Evolutionary conservation across 2,888 invertebrate species (phyloP), one percentile per base, ranked within the genome.

Genomic region (Polyommatus icarus): DNA sequence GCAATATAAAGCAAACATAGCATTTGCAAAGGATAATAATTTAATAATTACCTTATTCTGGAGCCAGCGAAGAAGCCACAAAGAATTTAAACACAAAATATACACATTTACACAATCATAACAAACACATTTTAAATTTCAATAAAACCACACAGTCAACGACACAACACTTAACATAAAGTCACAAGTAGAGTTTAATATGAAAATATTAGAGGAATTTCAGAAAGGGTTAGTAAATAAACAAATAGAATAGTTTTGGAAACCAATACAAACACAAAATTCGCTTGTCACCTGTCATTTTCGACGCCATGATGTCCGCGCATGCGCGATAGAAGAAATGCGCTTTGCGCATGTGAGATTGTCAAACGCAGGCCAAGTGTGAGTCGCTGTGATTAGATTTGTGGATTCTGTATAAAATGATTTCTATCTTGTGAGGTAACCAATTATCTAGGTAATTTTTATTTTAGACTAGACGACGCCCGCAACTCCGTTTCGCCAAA

Each of bases 211-310:
- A 15, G 18, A 29, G 18, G 7, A 7, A 67, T 6, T 67, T 67
- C 15, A 32, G 67, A 32, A 5, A 67, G 18, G 29, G 15, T 67
- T 67, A 32, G 67, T 67, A 67, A 67, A 67, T 67, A 67, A 67
- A 67, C 67, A 67, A 32, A 67, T 29, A 67, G 29, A 32, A 67
- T 18, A 67, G 67, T 67, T 67, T 67, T 32, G 29, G 67, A 67
- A 67, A 67, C 29, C 67, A 67, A 67, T 18, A 67, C 32, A 67
- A 67, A 67, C 67, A 67, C 18, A 67, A 32, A 32, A 67, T 15
- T 67, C 29, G 29, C 67, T 32, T 67, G 67, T 29, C 15, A 67
- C 15, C 67, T 67, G 67, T 67, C 67, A 67, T 67, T 29, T 4
- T 18, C 15, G 67, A 67, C 67, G 29, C 67, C 67, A 67, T 67